Evolutionary conservation across 1,140 invertebrate species (phyloP).

Genomic region (Macrotrachela quadricornifera): DNA sequence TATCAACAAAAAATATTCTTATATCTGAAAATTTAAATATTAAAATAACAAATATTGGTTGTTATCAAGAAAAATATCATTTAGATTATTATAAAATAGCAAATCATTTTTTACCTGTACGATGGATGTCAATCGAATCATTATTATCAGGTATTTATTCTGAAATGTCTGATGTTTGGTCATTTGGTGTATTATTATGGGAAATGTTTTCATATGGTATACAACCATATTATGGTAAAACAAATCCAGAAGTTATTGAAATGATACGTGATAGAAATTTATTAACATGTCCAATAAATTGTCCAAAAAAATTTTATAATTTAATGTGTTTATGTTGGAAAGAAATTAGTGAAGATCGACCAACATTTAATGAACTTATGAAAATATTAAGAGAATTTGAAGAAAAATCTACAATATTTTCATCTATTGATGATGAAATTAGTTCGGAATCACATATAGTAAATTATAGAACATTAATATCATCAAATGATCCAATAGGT

Average conservation of each 20-base stretch:
- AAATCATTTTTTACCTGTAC: conserved; percentile 43
- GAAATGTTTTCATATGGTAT: conserved; percentile 88
- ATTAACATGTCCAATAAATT: conserved; percentile 71
- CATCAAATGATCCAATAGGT: too few relatives aligned
- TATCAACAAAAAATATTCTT: conserved; percentile 60
- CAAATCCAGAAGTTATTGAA: conserved; percentile 87
- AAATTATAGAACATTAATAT: too few relatives aligned
- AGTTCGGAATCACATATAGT: too few relatives aligned
- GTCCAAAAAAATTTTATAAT: conserved; percentile 64
- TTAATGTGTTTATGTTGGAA: conserved; percentile 95
- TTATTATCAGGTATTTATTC: conserved; percentile 87
- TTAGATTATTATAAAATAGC: conserved; percentile 49
- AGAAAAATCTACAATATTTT: too few relatives aligned
- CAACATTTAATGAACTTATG: conserved; percentile 50
- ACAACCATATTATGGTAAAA: conserved; percentile 77
- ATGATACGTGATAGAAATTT: conserved; percentile 79
- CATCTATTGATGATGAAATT: too few relatives aligned
- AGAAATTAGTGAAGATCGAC: conserved; percentile 63
- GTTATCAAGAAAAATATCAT: neutral
- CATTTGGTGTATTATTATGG: conserved; percentile 90
- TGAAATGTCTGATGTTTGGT: conserved; percentile 91
- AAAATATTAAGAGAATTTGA: neutral
- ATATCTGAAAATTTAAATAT: conserved; percentile 83
- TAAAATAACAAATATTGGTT: conserved; percentile 45
- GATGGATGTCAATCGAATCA: conserved; percentile 83